Evolutionary conservation across 2,797 vertebrate genomes (phyloP).

Genomic region (Melanitta fusca): DNA sequence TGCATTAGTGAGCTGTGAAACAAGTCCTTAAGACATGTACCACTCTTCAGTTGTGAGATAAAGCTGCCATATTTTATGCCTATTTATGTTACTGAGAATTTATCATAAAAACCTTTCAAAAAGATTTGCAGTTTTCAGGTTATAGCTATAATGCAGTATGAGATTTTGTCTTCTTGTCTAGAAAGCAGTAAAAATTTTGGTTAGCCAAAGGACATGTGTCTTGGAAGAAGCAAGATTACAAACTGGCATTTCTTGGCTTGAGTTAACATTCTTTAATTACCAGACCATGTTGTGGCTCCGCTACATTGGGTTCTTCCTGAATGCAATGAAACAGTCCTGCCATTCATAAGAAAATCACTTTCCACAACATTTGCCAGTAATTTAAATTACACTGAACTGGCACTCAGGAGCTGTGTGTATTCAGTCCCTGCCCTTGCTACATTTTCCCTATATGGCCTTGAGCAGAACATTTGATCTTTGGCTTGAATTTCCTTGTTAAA

Average conservation of each 20-base stretch:
- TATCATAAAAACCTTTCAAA: background rate
- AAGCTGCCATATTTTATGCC: background rate
- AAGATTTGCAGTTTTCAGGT: background rate
- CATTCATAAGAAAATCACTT: slow-evolving; percentile 38
- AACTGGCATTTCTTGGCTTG: slow-evolving; percentile 19
- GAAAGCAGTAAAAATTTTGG: background rate
- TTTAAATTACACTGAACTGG: background rate
- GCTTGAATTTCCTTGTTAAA: background rate
- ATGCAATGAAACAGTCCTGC: slow-evolving; percentile 11
- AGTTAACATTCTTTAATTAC: slow-evolving; percentile 35
- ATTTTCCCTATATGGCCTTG: rapidly evolving
- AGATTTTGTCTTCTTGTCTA: background rate
- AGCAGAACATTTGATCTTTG: background rate
- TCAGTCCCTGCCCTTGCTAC: background rate
- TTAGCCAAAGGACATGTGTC: background rate
- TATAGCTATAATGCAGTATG: background rate
- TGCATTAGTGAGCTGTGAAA: background rate
- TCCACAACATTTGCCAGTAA: slow-evolving; percentile 5
- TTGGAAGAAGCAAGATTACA: background rate
- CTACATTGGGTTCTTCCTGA: slow-evolving; percentile 35
- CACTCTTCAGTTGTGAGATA: background rate
- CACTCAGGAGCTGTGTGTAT: background rate
- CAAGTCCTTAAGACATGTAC: background rate
- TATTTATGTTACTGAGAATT: background rate
- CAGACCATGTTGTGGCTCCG: slow-evolving; percentile 41